Conservation (phyloP, 2,888 invertebrate species). For the Anthophora plumipes region DNA sequence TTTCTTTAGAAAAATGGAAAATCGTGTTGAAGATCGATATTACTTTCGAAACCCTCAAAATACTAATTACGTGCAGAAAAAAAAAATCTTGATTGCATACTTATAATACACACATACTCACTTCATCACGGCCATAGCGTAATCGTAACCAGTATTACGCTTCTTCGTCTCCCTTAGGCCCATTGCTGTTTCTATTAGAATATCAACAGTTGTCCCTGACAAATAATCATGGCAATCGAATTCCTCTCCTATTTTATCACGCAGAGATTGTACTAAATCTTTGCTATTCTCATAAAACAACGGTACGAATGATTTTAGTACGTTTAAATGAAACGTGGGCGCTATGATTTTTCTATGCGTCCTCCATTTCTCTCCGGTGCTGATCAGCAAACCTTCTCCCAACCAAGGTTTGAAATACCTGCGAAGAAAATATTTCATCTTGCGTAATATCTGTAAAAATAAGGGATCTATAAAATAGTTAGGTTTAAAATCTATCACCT, state of each 20-base stretch:
- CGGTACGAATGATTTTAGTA: slow-evolving; percentile 86
- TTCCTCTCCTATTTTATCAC: slow-evolving; percentile 82
- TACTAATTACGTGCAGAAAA: too few relatives aligned
- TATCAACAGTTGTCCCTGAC: slow-evolving; percentile 85
- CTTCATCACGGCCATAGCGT: slow-evolving; percentile 87
- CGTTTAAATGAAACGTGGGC: slow-evolving; percentile 85
- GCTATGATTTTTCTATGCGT: slow-evolving; percentile 86
- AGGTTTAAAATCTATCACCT: slow-evolving; percentile 67
- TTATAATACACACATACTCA: slow-evolving; percentile 74
- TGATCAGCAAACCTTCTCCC: slow-evolving; percentile 83
- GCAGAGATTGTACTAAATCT: slow-evolving; percentile 82
- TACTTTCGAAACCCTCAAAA: too few relatives aligned
- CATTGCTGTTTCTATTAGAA: slow-evolving; percentile 87
- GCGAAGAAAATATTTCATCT: neutral
- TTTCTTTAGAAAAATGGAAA: too few relatives aligned
- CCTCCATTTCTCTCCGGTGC: slow-evolving; percentile 85
- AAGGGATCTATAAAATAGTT: too few relatives aligned
- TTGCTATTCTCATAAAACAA: slow-evolving; percentile 85
- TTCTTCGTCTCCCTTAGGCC: slow-evolving; percentile 85
- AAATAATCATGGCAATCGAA: slow-evolving; percentile 86
- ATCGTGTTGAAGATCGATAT: too few relatives aligned
- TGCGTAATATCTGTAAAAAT: neutral
- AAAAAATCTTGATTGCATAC: too few relatives aligned
- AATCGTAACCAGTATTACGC: slow-evolving; percentile 85
- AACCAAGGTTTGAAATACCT: slow-evolving; percentile 84